Conservation (phyloP, 2,797 vertebrate species). For the Avahi laniger region DNA sequence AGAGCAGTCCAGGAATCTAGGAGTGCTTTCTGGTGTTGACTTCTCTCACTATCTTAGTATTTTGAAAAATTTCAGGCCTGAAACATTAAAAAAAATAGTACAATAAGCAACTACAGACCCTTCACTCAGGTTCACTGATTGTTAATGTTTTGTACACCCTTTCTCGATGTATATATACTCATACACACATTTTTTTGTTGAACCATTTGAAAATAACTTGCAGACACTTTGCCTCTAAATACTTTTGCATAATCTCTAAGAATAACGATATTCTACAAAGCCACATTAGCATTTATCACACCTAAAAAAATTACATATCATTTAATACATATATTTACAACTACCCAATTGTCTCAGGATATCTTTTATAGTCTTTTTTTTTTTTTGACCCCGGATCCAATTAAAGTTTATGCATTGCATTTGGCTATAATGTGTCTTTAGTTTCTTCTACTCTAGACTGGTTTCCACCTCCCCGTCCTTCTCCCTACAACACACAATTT, state of each 20-base stretch:
- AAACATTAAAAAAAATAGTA: neutral
- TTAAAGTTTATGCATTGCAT: neutral
- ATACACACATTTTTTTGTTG: neutral
- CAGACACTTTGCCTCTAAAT: neutral
- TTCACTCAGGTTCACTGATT: neutral
- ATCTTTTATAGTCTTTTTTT: neutral
- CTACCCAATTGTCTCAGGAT: neutral
- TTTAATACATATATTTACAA: conserved; percentile 5
- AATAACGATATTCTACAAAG: conserved; percentile 15
- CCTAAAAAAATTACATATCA: conserved; percentile 1
- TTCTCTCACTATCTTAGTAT: neutral
- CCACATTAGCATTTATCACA: neutral
- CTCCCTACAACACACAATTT: neutral
- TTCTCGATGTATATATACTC: neutral
- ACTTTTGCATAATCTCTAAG: neutral
- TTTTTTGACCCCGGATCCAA: neutral
- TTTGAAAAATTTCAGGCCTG: neutral
- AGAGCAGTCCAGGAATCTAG: neutral
- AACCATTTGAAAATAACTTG: conserved; percentile 26
- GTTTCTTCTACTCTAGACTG: conserved; percentile 18
- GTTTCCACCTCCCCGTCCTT: neutral
- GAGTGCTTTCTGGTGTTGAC: neutral
- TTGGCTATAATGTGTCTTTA: neutral
- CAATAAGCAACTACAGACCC: neutral
- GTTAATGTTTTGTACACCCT: neutral